Evolutionary conservation across 2,113 vertebrate genomes (phyloP).

Genomic region (Scatophagus argus): DNA sequence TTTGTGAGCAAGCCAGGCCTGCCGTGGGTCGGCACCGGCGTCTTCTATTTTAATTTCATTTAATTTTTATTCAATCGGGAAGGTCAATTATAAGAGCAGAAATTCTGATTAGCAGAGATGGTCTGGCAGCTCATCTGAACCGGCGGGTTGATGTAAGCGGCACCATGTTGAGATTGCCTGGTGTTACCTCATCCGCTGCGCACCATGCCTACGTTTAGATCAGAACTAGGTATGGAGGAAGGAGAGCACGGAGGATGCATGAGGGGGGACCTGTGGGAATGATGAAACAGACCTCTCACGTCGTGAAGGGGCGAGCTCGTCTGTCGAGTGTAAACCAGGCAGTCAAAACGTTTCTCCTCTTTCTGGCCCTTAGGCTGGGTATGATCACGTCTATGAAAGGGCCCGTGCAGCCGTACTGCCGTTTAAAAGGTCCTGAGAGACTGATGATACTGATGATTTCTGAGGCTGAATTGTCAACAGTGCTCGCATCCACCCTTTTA

Average conservation of each 20-base stretch:
- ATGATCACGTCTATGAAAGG: background rate
- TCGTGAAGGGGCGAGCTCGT: constrained; percentile 29
- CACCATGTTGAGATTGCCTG: constrained; percentile 67
- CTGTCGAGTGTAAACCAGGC: constrained; percentile 32
- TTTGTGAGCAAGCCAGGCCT: constrained; percentile 56
- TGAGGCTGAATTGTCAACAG: background rate
- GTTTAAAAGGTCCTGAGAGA: background rate
- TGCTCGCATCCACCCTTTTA: background rate
- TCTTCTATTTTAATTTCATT: constrained; percentile 51
- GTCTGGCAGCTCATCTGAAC: constrained; percentile 67
- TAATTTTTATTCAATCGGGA: constrained; percentile 54
- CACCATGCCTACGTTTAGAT: constrained; percentile 49
- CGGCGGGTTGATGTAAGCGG: constrained; percentile 71
- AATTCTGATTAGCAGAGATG: constrained; percentile 57
- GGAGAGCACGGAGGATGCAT: constrained; percentile 52
- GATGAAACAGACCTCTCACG: constrained; percentile 72
- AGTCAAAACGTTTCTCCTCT: constrained; percentile 37
- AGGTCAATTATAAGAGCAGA: constrained; percentile 63
- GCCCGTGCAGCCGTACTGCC: background rate
- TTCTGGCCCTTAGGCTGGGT: background rate
- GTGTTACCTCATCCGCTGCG: constrained; percentile 74
- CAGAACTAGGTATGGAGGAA: constrained; percentile 67
- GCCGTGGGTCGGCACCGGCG: constrained; percentile 33
- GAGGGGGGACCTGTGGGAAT: constrained; percentile 63
- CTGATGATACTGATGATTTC: background rate